phyloP scores from a whole-genome alignment of 2,797 vertebrate species.

The Notolabrus celidotus region DNA sequence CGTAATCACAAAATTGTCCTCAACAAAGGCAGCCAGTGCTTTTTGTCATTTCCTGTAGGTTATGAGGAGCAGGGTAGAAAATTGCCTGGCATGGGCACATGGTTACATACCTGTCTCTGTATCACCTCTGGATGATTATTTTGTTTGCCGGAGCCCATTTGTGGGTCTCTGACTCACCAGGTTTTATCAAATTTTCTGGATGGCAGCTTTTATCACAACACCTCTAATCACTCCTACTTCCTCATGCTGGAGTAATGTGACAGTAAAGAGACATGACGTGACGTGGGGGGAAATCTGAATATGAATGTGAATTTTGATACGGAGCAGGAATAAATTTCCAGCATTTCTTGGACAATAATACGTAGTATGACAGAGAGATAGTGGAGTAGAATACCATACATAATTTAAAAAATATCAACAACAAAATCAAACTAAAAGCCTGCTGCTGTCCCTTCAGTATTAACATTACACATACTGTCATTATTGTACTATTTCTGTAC shows the following conservation, averaged over 20 bases:
- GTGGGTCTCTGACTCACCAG: conserved; percentile 38
- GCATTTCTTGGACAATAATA: neutral
- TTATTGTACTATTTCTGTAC: too few species aligned
- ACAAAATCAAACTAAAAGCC: neutral
- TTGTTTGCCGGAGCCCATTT: conserved; percentile 56
- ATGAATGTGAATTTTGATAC: conserved; percentile 21
- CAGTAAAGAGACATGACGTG: conserved; percentile 24
- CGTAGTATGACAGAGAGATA: neutral
- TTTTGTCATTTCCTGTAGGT: conserved; percentile 68
- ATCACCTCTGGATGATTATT: conserved; percentile 59
- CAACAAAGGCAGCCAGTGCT: conserved; percentile 56
- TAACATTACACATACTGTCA: too few species aligned
- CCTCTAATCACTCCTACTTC: conserved; percentile 49
- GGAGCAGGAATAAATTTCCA: neutral
- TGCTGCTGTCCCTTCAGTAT: too few species aligned
- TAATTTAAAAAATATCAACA: neutral
- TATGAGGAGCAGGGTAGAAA: conserved; percentile 68
- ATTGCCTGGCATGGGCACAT: conserved; percentile 52
- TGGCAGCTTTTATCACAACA: conserved; percentile 60
- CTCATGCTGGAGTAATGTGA: conserved; percentile 16
- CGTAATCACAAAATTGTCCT: conserved; percentile 71
- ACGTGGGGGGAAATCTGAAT: conserved; percentile 15
- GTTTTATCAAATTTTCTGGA: conserved; percentile 60
- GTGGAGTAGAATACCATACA: neutral
- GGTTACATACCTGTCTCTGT: conserved; percentile 45